These are phyloP conservation scores for Orthosia cruda DNA, from an alignment of 2,888 invertebrate species.

Conservation along the genomic window DNA sequence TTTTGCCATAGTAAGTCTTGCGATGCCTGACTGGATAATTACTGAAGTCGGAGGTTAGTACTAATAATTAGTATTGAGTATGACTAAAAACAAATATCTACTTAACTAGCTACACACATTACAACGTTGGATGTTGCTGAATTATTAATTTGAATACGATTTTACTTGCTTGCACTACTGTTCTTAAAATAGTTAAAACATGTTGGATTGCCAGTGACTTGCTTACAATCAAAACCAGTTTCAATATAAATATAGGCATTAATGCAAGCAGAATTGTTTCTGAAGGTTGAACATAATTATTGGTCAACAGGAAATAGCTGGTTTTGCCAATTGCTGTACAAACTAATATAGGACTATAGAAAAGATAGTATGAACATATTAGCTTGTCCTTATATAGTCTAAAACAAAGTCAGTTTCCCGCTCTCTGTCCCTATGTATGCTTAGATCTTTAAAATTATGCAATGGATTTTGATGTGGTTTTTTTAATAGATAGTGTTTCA, in stretches of 20 bases:
- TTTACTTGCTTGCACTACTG: background rate
- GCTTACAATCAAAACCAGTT: background rate
- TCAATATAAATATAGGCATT: too few species aligned
- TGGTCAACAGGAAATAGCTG: too few species aligned
- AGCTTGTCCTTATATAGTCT: too few species aligned
- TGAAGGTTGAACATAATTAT: constrained; percentile 5
- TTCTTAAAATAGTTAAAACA: background rate
- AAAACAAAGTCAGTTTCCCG: too few species aligned
- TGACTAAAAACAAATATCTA: background rate
- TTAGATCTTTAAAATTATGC: too few species aligned
- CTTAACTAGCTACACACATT: too few species aligned
- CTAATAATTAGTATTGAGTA: background rate
- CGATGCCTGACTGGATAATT: constrained; percentile 99
- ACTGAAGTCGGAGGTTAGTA: constrained; percentile 97
- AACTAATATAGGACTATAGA: too few species aligned
- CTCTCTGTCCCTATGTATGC: too few species aligned
- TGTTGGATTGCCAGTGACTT: background rate
- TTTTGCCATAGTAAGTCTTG: constrained; percentile 98
- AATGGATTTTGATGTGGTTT: too few species aligned
- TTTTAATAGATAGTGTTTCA: too few species aligned
- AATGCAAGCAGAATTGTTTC: background rate
- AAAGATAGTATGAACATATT: background rate
- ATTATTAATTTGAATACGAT: background rate
- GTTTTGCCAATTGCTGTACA: background rate
- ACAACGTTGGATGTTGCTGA: constrained; percentile 25